Base-by-base conservation (phyloP, 2,888 invertebrate genomes). In the Volucella zonaria region DNA sequence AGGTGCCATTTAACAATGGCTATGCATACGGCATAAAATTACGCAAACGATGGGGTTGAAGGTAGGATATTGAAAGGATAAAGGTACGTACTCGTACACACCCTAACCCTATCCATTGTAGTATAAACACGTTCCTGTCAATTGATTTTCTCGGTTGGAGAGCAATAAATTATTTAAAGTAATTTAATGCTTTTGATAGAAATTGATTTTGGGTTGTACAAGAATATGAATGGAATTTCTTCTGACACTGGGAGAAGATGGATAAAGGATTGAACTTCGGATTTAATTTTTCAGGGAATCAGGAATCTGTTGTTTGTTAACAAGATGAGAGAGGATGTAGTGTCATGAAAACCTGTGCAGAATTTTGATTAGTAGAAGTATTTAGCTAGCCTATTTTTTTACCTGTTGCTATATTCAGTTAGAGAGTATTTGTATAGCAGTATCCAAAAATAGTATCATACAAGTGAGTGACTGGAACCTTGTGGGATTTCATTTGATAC, bases 161-260 rank as follows among this genome's bases (percentile, higher is more conserved):
- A 66, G 59, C 64, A 79, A 73, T 79, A 52, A 79, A 79, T 79
- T 79, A 66, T 79, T 79, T 52, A 73, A 73, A 79, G 23, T 47
- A 52, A 66, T 73, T 79, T 73, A 40, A 77, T 77, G 68, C 66
- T 49, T 75, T 77, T 40, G 61, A 62, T 54, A 62, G 62, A 54
- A 78, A 70, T 56, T 62, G 56, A 68, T 77, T 70, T 11, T 3
- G 38, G 1, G 3, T 31, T 31, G 6, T 31, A 2, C 8, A 11
- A 15, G 38, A 10, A 3, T 15, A 45, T 10, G 62, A 45, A 15
- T 64, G 6, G 31, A 42, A 40, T 38, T 49, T 3, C 31, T 38
- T 14, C 56, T n/a, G 8, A 38, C 23, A 51, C 23, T 10, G 18
- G 14, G n/a, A 54, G 9, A 12, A 14, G 42, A 18, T 18, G 42